phyloP scores from a whole-genome alignment of 2,888 invertebrate genomes.

The Camptogramma bilineatum region DNA sequence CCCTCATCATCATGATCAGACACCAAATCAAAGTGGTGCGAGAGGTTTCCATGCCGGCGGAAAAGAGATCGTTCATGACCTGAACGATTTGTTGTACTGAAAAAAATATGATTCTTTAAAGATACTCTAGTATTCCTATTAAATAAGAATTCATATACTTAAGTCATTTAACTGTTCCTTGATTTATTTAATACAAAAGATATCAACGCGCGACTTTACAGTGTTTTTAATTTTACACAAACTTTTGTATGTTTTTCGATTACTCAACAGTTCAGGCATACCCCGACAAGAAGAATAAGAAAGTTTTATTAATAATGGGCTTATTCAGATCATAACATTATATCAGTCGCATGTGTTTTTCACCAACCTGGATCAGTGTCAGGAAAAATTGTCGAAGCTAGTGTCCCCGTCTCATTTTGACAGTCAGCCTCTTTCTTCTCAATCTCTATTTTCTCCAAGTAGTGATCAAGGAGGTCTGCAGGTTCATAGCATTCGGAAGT shows the following conservation, averaged over 20 bases:
- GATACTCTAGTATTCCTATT: too few species aligned
- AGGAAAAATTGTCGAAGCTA: conserved; percentile 44
- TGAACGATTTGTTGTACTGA: conserved; percentile 93
- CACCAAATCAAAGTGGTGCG: conserved; percentile 93
- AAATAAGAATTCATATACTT: too few species aligned
- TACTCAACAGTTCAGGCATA: too few species aligned
- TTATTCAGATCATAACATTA: not conserved
- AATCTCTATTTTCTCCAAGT: conserved; percentile 51
- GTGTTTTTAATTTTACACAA: conserved; percentile 14
- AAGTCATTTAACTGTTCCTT: too few species aligned
- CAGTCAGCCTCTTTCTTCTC: conserved; percentile 31
- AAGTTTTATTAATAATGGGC: too few species aligned
- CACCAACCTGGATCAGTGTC: conserved; percentile 50
- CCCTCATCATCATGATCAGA: conserved; percentile 91
- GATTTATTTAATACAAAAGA: conserved; percentile 2
- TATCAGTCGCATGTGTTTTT: not conserved
- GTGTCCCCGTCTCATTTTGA: conserved; percentile 10
- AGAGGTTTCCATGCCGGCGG: conserved; percentile 95
- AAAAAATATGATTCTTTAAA: conserved; percentile 28
- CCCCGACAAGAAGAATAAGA: too few species aligned
- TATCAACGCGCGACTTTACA: conserved; percentile 13
- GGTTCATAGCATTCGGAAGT: conserved; percentile 41
- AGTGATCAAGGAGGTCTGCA: conserved; percentile 57
- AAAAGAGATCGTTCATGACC: conserved; percentile 93
- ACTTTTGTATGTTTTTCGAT: too few species aligned